phyloP scores from a whole-genome alignment of 2,888 invertebrate genomes.

The Pogonocherus hispidulus region DNA sequence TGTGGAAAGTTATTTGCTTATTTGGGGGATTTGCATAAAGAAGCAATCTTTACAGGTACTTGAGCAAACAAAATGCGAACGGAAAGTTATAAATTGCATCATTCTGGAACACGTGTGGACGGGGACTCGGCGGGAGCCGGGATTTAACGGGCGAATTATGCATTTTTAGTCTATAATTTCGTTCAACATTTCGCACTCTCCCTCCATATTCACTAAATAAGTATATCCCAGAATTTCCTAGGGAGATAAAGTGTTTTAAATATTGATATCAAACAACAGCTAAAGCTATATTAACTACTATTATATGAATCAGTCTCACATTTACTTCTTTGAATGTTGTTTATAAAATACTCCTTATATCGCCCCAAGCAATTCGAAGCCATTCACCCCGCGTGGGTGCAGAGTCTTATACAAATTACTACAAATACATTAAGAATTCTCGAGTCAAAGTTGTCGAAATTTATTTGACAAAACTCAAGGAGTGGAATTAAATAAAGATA shows the following conservation, averaged over 20 bases:
- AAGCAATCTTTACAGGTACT: constrained; percentile 48
- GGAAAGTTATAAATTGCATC: constrained; percentile 52
- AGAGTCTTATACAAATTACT: neutral
- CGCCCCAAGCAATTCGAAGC: neutral
- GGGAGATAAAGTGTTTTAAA: neutral
- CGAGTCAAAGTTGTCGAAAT: too few species aligned
- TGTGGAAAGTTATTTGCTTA: constrained; percentile 33
- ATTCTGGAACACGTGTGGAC: constrained; percentile 46
- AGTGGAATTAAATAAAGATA: too few species aligned
- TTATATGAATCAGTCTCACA: too few species aligned
- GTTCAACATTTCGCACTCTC: neutral
- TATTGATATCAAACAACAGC: neutral
- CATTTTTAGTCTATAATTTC: constrained; percentile 28
- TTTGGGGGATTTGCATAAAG: constrained; percentile 44
- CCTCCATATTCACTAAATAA: constrained; percentile 22
- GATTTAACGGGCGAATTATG: constrained; percentile 41
- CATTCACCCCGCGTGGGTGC: neutral
- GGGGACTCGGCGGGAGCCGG: constrained; percentile 40
- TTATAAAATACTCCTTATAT: too few species aligned
- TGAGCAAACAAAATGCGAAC: constrained; percentile 47
- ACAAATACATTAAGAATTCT: neutral
- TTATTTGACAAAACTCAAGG: too few species aligned
- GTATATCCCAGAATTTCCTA: neutral
- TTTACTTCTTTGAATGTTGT: too few species aligned
- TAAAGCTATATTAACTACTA: too few species aligned